phyloP scores from a whole-genome alignment of 2,113 vertebrate genomes.

The Rhipidura dahli region DNA sequence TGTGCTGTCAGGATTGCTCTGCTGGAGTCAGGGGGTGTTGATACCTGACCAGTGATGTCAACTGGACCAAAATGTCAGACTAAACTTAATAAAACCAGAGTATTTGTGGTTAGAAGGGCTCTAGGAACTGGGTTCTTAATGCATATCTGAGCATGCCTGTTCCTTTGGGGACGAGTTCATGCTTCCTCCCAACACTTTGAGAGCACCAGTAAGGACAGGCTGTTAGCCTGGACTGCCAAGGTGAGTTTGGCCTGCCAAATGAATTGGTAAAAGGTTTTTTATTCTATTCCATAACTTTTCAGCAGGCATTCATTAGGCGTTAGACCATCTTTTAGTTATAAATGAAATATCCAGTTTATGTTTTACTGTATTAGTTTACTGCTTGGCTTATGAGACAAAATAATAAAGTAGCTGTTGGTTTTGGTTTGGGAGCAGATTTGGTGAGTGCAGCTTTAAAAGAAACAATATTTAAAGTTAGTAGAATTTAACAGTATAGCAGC shows the following conservation, averaged over 20 bases:
- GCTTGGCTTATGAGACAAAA: background rate
- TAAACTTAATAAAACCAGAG: background rate
- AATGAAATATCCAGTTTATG: background rate
- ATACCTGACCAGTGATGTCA: background rate
- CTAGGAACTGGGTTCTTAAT: conserved; percentile 7
- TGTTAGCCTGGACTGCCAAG: background rate
- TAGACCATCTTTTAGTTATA: background rate
- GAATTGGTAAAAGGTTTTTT: conserved; percentile 30
- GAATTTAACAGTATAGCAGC: background rate
- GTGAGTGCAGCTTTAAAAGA: background rate
- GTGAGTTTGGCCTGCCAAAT: conserved; percentile 20
- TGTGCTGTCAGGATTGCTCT: background rate
- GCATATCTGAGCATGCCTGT: conserved; percentile 31
- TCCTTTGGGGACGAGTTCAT: conserved; percentile 24
- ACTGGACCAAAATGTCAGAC: background rate
- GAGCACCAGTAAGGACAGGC: background rate
- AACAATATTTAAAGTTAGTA: background rate
- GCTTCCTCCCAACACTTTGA: background rate
- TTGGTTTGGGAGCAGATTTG: background rate
- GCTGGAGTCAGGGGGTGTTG: background rate
- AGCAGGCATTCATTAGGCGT: background rate
- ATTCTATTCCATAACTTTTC: background rate
- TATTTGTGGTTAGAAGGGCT: conserved; percentile 43
- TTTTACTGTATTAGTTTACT: background rate
- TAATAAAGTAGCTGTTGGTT: background rate